Percentiles rank a stretch among this genome's conserved stretches.
Conservation (phyloP, 2,113 vertebrate species). For the Brachyhypopomus occidentalis region DNA sequence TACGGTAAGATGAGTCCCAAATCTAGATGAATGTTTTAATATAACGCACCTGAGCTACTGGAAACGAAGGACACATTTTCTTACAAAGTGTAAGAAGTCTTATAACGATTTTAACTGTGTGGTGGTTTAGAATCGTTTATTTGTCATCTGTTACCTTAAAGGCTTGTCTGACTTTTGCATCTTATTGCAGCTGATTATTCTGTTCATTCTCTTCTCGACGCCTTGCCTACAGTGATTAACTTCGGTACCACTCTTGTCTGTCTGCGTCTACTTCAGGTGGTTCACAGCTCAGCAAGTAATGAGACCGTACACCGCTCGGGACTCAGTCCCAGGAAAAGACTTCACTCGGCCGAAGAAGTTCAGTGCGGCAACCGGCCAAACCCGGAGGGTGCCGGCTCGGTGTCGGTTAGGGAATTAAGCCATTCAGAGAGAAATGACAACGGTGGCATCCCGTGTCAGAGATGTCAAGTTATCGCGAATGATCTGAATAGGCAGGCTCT, state of each 20-base stretch:
- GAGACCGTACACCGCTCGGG: conserved; percentile 63
- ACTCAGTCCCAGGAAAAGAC: conserved; percentile 70
- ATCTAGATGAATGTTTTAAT: background rate
- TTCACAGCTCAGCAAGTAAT: conserved; percentile 71
- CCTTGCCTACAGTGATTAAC: too few species aligned
- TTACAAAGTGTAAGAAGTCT: too few species aligned
- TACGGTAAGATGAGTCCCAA: conserved; percentile 61
- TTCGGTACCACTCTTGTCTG: background rate
- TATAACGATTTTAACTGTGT: too few species aligned
- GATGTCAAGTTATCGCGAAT: conserved; percentile 80
- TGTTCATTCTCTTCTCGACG: background rate
- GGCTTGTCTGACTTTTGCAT: too few species aligned
- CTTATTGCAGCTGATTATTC: too few species aligned
- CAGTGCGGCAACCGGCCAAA: conserved; percentile 76
- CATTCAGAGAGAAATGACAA: conserved; percentile 60
- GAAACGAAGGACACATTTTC: too few species aligned
- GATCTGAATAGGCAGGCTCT: conserved; percentile 83
- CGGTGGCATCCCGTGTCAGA: conserved; percentile 75
- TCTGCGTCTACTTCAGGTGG: conserved; percentile 54
- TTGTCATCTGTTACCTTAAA: too few species aligned
- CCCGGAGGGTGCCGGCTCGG: conserved; percentile 80
- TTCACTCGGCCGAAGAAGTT: conserved; percentile 70
- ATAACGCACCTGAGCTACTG: too few species aligned
- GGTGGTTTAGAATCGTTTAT: too few species aligned
- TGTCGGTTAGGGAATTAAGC: conserved; percentile 64